Evolutionary conservation across 2,113 vertebrate genomes (phyloP).

Genomic region (Athene noctua): DNA sequence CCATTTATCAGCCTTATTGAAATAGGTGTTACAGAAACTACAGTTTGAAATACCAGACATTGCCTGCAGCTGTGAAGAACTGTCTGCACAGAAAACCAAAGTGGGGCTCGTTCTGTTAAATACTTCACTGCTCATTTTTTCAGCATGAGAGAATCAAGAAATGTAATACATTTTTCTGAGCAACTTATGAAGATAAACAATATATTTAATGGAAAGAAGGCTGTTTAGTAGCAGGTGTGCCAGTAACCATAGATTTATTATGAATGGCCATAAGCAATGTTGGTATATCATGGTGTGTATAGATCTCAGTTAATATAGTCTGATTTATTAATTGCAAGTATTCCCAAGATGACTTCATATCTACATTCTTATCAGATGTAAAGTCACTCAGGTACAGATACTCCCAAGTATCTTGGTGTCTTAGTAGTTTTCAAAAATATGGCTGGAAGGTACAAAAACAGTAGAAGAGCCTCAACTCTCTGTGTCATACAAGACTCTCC

Average conservation of each 20-base stretch:
- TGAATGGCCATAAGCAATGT: background rate
- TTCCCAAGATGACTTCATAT: background rate
- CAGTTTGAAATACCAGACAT: background rate
- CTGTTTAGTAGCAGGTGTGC: background rate
- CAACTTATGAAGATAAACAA: background rate
- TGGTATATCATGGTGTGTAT: background rate
- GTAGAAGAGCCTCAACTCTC: background rate
- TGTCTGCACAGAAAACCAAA: background rate
- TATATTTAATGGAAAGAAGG: background rate
- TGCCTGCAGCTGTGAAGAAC: background rate
- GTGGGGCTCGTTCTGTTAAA: background rate
- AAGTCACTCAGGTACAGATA: background rate
- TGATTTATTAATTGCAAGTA: background rate
- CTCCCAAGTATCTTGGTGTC: background rate
- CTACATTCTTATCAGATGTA: background rate
- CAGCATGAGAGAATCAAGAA: background rate
- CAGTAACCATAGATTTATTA: background rate
- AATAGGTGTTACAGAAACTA: background rate
- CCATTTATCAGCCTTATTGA: slow-evolving; percentile 37
- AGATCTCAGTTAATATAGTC: background rate
- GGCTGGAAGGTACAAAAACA: background rate
- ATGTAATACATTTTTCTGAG: background rate
- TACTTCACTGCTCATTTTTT: background rate
- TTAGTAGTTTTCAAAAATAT: background rate
- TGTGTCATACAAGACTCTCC: background rate